phyloP scores from a whole-genome alignment of 1,140 invertebrate genomes.

The Zaprionus ghesquierei region DNA sequence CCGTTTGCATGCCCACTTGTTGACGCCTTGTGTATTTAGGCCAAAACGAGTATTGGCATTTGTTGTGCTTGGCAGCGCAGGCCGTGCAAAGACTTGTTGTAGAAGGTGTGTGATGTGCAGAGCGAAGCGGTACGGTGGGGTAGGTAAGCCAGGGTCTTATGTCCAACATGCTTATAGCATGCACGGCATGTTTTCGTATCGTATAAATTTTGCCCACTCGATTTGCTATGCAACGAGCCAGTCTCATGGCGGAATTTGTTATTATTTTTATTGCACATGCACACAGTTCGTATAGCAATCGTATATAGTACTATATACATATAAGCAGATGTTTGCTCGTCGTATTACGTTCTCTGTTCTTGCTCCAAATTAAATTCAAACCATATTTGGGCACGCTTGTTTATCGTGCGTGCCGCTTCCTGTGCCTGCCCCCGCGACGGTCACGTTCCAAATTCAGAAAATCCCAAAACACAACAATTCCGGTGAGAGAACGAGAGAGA shows the following conservation, averaged over 20 bases:
- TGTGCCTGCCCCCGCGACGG: background rate
- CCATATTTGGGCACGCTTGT: slow-evolving; percentile 62
- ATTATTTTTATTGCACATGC: slow-evolving; percentile 26
- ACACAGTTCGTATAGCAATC: background rate
- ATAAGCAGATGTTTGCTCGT: background rate
- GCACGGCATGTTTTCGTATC: slow-evolving; percentile 12
- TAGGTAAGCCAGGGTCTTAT: background rate
- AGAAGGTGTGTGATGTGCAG: background rate
- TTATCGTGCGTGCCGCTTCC: slow-evolving; percentile 29
- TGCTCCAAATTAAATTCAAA: slow-evolving; percentile 65
- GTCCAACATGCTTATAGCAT: slow-evolving; percentile 15
- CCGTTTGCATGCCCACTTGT: slow-evolving; percentile 46
- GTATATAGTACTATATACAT: background rate
- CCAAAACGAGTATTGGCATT: slow-evolving; percentile 71
- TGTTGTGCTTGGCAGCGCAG: slow-evolving; percentile 34
- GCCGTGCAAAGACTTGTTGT: background rate
- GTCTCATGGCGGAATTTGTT: slow-evolving; percentile 42
- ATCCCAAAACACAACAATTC: background rate
- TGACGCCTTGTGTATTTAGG: slow-evolving; percentile 67
- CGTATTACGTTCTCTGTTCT: slow-evolving; percentile 3
- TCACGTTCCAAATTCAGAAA: background rate
- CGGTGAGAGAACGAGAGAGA: background rate
- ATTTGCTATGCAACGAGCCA: slow-evolving; percentile 54
- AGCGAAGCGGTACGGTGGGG: background rate
- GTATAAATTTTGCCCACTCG: slow-evolving; percentile 49